Percentiles rank a stretch among this genome's conserved stretches.
Evolutionary conservation across 2,888 invertebrate species (phyloP).

Genomic region (Atethmia centrago): DNA sequence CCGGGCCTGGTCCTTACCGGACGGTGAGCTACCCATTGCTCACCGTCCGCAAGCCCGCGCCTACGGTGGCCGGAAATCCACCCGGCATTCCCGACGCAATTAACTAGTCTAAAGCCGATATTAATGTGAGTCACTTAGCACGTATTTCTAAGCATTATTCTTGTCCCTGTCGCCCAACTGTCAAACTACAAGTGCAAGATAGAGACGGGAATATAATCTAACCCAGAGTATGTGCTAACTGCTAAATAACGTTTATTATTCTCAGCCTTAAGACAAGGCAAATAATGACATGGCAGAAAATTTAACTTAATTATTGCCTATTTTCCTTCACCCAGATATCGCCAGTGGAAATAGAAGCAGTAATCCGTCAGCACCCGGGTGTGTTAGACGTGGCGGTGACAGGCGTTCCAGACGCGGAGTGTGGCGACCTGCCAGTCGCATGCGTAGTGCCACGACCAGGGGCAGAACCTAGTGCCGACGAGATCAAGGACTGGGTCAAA

Average conservation of each 20-base stretch:
- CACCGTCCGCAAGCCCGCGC: no score
- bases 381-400: slow-evolving; percentile 76
- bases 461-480: slow-evolving; percentile 66
- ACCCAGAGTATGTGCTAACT: no score
- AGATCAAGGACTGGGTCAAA: slow-evolving; percentile 75
- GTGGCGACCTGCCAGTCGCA: slow-evolving; percentile 75
- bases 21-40: no score
- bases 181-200: neutral
- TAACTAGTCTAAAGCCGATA: neutral
- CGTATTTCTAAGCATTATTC: no score
- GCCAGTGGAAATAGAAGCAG: slow-evolving; percentile 73
- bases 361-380: slow-evolving; percentile 74
- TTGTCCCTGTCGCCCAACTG: neutral
- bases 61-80: no score
- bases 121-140: neutral
- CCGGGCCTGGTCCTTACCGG: no score
- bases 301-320: neutral
- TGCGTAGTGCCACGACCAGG: slow-evolving; percentile 70
- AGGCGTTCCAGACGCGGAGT: slow-evolving; percentile 71
- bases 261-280: neutral
- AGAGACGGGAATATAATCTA: neutral
- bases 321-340: slow-evolving; percentile 67
- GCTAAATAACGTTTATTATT: no score
- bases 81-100: no score
- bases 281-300: no score